A percentile compares a stretch with the other conserved stretches of the same genome.
Conservation (phyloP, 2,797 vertebrate species). For the Lophius americanus region DNA sequence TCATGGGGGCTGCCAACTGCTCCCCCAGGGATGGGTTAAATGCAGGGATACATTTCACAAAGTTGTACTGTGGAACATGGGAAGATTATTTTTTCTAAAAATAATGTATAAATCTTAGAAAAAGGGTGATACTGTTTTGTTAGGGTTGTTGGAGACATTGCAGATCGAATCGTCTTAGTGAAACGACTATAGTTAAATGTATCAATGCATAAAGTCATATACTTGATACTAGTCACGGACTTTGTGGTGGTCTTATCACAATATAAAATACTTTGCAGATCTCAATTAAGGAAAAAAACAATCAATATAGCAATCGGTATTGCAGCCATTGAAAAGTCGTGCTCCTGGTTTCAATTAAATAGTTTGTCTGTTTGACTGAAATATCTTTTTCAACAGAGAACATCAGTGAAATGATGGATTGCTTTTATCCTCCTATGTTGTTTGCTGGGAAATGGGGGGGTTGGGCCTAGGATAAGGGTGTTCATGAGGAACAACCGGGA, state of each 20-base stretch:
- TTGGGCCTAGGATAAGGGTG: neutral
- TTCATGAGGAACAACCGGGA: neutral
- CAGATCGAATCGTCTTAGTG: too few relatives aligned
- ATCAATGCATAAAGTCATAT: neutral
- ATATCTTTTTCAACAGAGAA: neutral
- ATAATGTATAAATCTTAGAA: too few relatives aligned
- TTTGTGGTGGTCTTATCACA: neutral
- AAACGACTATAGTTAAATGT: too few relatives aligned
- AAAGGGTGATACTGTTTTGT: too few relatives aligned
- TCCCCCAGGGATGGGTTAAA: too few relatives aligned
- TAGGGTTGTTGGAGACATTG: neutral
- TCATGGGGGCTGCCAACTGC: too few relatives aligned
- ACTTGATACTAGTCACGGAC: neutral
- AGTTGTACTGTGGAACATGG: too few relatives aligned
- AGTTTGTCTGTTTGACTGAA: neutral
- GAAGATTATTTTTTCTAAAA: too few relatives aligned
- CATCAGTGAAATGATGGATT: constrained; percentile 1
- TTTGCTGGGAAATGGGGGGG: neutral
- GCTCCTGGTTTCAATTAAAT: neutral
- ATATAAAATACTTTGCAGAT: neutral
- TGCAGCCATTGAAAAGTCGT: neutral
- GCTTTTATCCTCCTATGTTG: constrained; percentile 17
- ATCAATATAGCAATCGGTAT: neutral
- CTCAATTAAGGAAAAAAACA: neutral
- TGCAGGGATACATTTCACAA: too few relatives aligned